Evolutionary conservation across 2,797 vertebrate species (phyloP).

Genomic region (Melanotaenia parkinsoni): DNA sequence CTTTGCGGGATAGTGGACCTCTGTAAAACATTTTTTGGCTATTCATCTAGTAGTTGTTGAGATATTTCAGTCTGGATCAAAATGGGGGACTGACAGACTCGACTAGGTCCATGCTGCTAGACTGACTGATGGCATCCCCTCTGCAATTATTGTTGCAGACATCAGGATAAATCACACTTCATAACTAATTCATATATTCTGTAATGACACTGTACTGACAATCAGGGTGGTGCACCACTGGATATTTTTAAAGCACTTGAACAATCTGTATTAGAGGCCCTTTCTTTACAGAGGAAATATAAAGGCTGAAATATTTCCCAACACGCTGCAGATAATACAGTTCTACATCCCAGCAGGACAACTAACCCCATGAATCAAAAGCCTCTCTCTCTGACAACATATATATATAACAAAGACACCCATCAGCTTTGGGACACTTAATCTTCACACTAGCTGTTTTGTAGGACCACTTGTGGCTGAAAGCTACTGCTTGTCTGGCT

Average conservation of each 20-base stretch:
- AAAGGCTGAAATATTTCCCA: conserved; percentile 69
- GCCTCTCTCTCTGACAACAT: conserved; percentile 66
- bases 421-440: conserved; percentile 73
- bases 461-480: conserved; percentile 57
- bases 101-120: conserved; percentile 2
- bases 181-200: conserved; percentile 32
- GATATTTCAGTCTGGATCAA: conserved; percentile 11
- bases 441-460: conserved; percentile 68
- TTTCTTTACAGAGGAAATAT: conserved; percentile 65
- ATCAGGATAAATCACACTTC: conserved; percentile 30
- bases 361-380: conserved; percentile 77
- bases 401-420: conserved; percentile 81
- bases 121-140: conserved; percentile 10
- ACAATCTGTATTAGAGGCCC: conserved; percentile 46
- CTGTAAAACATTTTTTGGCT: not conserved
- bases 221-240: conserved; percentile 15
- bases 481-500: conserved; percentile 66
- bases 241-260: conserved; percentile 53
- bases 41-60: not conserved
- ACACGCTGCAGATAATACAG: conserved; percentile 66
- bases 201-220: conserved; percentile 32
- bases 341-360: conserved; percentile 76
- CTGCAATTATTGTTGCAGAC: conserved; percentile 19
- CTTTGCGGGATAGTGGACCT: not conserved
- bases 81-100: conserved; percentile 2